phyloP scores from a whole-genome alignment of 1,140 invertebrate genomes.

The Galendromus occidentalis region DNA sequence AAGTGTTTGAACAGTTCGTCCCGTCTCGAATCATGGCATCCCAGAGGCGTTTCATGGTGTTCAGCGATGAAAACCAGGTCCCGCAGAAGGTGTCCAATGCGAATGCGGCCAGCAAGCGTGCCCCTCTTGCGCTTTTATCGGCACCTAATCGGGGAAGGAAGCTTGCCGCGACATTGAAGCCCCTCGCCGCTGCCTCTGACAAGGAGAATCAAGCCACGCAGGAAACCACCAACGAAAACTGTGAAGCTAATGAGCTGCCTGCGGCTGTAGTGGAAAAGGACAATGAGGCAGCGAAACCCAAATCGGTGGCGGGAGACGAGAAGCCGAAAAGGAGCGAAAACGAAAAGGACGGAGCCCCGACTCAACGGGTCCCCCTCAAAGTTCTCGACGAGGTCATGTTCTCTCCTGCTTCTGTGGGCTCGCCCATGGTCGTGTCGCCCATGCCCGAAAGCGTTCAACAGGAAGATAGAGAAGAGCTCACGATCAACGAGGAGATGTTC shows the following conservation, averaged over 20 bases:
- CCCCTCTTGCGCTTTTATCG: background rate
- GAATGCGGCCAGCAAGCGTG: background rate
- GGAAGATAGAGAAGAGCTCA: background rate
- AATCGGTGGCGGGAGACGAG: too few relatives aligned
- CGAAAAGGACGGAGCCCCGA: too few relatives aligned
- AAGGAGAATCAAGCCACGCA: slow-evolving; percentile 1
- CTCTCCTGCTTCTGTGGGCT: background rate
- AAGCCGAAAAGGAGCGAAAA: too few relatives aligned
- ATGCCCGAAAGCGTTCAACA: background rate
- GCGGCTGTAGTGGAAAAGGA: background rate
- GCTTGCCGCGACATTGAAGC: background rate
- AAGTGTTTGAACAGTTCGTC: too few relatives aligned
- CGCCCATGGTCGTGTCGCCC: background rate
- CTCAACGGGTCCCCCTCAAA: background rate
- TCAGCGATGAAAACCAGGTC: slow-evolving; percentile 13
- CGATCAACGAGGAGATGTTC: background rate
- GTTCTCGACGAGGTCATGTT: background rate
- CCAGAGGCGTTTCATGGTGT: slow-evolving; percentile 8
- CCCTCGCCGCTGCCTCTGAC: background rate
- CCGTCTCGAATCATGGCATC: background rate
- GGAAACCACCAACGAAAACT: background rate
- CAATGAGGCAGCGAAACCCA: background rate
- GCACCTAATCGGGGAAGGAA: background rate
- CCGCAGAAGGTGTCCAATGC: slow-evolving; percentile 18
- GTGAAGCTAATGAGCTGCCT: background rate